Percentiles rank a stretch among this genome's conserved stretches.
phyloP scores from a whole-genome alignment of 2,113 vertebrate species.

The Spizaetus ornatus region DNA sequence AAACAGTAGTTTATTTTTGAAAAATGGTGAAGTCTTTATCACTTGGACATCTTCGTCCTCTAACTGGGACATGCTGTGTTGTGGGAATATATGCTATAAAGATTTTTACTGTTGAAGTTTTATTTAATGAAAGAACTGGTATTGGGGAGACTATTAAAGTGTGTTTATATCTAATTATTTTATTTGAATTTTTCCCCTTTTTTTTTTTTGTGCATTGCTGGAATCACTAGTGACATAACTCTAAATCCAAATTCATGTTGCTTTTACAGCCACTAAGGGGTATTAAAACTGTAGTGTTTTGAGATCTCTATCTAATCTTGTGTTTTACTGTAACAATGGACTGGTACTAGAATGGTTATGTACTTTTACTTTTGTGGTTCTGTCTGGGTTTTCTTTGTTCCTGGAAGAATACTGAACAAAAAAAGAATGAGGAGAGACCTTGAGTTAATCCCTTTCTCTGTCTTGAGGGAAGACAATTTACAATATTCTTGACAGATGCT shows the following conservation, averaged over 20 bases:
- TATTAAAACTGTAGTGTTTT: neutral
- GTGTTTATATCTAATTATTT: neutral
- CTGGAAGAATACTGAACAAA: neutral
- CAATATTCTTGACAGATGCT: neutral
- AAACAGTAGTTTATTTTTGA: neutral
- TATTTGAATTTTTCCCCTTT: neutral
- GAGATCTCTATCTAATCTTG: neutral
- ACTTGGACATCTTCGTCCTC: rapidly evolving
- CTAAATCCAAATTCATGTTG: neutral
- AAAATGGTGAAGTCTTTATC: neutral
- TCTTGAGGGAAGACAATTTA: neutral
- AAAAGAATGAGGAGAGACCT: neutral
- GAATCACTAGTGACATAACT: neutral
- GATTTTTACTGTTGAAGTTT: neutral
- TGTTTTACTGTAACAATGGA: neutral
- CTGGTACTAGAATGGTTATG: neutral
- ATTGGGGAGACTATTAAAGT: neutral
- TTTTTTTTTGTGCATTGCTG: neutral
- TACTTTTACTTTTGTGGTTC: neutral
- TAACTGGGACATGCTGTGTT: neutral
- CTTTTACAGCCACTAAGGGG: neutral
- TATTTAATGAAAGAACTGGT: neutral
- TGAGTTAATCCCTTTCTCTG: neutral
- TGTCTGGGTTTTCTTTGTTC: neutral
- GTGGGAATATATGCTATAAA: neutral